phyloP scores from a whole-genome alignment of 2,113 vertebrate species.

The Xiphophorus couchianus region DNA sequence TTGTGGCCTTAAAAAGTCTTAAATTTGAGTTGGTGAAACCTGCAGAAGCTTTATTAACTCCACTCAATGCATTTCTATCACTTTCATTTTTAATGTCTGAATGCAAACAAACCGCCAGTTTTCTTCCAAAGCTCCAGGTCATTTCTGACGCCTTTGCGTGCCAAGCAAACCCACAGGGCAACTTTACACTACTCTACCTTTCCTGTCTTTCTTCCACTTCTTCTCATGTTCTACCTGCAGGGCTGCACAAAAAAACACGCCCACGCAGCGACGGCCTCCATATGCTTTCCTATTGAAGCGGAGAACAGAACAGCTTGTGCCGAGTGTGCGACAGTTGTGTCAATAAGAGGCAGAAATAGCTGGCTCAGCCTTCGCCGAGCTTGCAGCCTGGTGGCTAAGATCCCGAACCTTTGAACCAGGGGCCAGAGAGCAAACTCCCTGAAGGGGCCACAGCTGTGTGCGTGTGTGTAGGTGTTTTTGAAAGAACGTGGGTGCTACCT shows the following conservation, averaged over 20 bases:
- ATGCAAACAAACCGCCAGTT: too few relatives aligned
- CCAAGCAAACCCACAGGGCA: not conserved
- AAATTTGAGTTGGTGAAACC: too few relatives aligned
- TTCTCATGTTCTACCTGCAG: slow-evolving; percentile 27
- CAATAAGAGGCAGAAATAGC: slow-evolving; percentile 52
- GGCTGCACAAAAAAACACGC: slow-evolving; percentile 36
- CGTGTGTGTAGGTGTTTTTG: not conserved
- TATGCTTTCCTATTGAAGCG: slow-evolving; percentile 37
- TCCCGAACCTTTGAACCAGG: slow-evolving; percentile 61
- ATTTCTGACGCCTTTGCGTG: not conserved
- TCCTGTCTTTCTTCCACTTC: not conserved
- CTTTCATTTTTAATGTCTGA: too few relatives aligned
- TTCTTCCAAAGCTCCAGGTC: too few relatives aligned
- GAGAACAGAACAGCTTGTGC: slow-evolving; percentile 23
- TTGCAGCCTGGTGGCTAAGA: slow-evolving; percentile 40
- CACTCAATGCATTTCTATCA: too few relatives aligned
- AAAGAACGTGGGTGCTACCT: not conserved
- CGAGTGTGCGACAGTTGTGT: slow-evolving; percentile 49
- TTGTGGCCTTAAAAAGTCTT: too few relatives aligned
- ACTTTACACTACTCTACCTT: not conserved
- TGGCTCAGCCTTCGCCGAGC: slow-evolving; percentile 61
- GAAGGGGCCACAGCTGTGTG: slow-evolving; percentile 61
- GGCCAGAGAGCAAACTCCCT: slow-evolving; percentile 55
- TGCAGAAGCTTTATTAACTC: too few relatives aligned
- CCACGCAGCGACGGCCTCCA: slow-evolving; percentile 30